A percentile compares a stretch with the other conserved stretches of the same genome.
These are phyloP conservation scores for Glyptemys insculpta DNA, from an alignment of 2,797 vertebrate genomes.

Conservation along the genomic window DNA sequence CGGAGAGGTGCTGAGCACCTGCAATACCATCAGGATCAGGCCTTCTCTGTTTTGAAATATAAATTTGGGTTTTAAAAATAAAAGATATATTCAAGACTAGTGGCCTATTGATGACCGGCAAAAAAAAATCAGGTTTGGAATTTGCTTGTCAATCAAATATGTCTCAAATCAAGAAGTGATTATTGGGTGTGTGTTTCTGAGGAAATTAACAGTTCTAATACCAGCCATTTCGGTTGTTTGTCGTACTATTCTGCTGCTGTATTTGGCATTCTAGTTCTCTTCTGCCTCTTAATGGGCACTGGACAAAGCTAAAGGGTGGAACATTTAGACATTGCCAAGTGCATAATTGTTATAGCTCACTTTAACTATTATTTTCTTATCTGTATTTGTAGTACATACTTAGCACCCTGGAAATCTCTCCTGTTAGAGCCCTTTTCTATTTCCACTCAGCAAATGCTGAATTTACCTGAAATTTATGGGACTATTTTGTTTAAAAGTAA, in stretches of 20 bases:
- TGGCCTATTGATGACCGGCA: background rate
- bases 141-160: background rate
- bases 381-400: background rate
- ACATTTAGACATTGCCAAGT: background rate
- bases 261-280: background rate
- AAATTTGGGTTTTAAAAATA: background rate
- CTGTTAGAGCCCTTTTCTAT: background rate
- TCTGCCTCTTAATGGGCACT: background rate
- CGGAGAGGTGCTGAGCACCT: rapidly evolving
- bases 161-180: background rate
- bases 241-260: background rate
- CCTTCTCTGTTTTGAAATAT: background rate
- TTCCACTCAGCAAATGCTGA: background rate
- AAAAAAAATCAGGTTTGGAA: background rate
- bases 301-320: background rate
- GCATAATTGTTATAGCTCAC: background rate
- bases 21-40: background rate
- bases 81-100: background rate
- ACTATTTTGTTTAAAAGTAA: background rate
- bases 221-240: background rate
- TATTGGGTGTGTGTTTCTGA: background rate
- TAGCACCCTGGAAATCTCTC: background rate
- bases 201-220: background rate
- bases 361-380: background rate
- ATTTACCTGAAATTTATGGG: background rate